These are phyloP conservation scores for Alectura lathami DNA, from an alignment of 2,113 vertebrate species.

Conservation along the genomic window DNA sequence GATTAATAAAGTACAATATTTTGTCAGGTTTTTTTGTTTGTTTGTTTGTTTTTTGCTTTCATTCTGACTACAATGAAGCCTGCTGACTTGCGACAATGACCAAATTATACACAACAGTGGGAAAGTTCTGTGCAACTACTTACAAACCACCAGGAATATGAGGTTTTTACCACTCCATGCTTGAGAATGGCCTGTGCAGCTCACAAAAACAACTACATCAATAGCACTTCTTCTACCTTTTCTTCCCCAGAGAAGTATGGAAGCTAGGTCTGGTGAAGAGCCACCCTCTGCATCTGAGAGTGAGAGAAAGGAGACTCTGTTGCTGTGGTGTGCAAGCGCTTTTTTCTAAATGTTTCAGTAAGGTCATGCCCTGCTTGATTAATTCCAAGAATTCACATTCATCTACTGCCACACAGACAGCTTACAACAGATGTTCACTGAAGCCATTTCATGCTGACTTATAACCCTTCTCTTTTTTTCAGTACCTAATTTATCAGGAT, in stretches of 20 bases:
- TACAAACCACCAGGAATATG: neutral
- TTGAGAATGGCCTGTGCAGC: neutral
- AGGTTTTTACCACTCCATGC: neutral
- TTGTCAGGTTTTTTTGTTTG: too few relatives aligned
- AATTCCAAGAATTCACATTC: conserved; percentile 71
- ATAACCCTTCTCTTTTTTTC: conserved; percentile 45
- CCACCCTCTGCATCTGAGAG: neutral
- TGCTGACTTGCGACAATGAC: neutral
- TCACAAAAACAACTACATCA: conserved; percentile 38
- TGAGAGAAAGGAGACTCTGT: conserved; percentile 7
- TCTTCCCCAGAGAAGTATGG: neutral
- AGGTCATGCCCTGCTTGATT: conserved; percentile 67
- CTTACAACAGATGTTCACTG: conserved; percentile 63
- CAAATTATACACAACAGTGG: neutral
- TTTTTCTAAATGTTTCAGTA: conserved; percentile 70
- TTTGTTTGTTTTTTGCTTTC: neutral
- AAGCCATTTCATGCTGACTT: conserved; percentile 65
- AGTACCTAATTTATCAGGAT: neutral
- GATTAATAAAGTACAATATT: neutral
- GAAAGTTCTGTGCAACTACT: neutral
- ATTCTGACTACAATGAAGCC: fast-evolving
- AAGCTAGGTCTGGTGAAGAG: neutral
- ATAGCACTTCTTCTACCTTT: neutral
- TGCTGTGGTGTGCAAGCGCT: conserved; percentile 58
- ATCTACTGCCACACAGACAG: conserved; percentile 52